Evolutionary conservation across 2,113 vertebrate genomes (phyloP).

Genomic region (Copsychus sechellarum): DNA sequence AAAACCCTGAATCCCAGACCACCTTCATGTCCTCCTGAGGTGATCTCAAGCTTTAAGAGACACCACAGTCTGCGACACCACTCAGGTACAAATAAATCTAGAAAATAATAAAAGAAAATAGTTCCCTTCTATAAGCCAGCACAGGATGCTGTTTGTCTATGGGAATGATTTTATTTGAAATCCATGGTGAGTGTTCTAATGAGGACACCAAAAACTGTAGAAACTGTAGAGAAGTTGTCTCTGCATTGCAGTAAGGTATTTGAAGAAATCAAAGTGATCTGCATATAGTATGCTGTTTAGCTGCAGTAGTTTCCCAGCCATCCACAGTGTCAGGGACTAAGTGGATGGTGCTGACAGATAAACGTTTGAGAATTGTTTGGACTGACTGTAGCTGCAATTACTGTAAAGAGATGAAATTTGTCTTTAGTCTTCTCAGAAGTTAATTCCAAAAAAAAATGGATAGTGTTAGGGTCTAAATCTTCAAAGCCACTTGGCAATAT

Average conservation of each 20-base stretch:
- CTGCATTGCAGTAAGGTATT: conserved; percentile 61
- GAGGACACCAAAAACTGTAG: not conserved
- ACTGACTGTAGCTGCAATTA: conserved; percentile 30
- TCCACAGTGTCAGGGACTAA: not conserved
- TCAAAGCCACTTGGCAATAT: conserved; percentile 3
- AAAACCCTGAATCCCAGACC: too few species aligned
- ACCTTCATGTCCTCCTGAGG: too few species aligned
- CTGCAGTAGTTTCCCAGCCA: conserved; percentile 43
- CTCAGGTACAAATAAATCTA: not conserved
- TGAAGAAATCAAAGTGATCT: conserved; percentile 41
- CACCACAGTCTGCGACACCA: too few species aligned
- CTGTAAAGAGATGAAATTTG: not conserved
- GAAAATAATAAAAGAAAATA: not conserved
- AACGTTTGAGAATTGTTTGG: not conserved
- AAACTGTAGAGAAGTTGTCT: not conserved
- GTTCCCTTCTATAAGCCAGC: not conserved
- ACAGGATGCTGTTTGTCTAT: not conserved
- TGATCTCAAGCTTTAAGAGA: too few species aligned
- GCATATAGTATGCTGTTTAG: conserved; percentile 34
- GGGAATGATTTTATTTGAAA: not conserved
- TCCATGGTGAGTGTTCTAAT: not conserved
- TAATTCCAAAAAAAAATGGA: conserved; percentile 4
- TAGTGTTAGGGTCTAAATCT: conserved; percentile 12
- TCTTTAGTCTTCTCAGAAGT: not conserved
- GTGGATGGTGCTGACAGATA: conserved; percentile 29